Evolutionary conservation across 2,888 invertebrate genomes (phyloP).

Genomic region (Ganaspis brasiliensis): DNA sequence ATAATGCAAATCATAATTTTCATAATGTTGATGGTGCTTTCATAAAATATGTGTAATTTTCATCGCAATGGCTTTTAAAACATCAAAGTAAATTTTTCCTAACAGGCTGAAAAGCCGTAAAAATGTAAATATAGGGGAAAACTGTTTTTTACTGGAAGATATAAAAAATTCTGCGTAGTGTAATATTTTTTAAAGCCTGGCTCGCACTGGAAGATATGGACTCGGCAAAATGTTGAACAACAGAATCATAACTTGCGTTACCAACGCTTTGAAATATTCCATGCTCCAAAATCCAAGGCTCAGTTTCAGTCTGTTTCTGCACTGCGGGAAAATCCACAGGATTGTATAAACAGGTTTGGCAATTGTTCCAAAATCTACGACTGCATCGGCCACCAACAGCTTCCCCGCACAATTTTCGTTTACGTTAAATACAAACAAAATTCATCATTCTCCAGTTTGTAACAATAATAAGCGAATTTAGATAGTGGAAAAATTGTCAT

Average conservation of each 20-base stretch:
- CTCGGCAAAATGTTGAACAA: constrained; percentile 35
- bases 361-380: constrained; percentile 44
- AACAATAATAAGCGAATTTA: too few species aligned
- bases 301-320: constrained; percentile 51
- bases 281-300: constrained; percentile 45
- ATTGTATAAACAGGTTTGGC: constrained; percentile 61
- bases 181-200: not conserved
- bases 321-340: constrained; percentile 58
- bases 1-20: too few species aligned
- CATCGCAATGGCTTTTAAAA: not conserved
- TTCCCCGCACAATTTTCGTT: not conserved
- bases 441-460: too few species aligned
- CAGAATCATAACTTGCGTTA: constrained; percentile 46
- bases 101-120: constrained; percentile 8
- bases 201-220: not conserved
- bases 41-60: not conserved
- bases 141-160: not conserved
- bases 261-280: constrained; percentile 7
- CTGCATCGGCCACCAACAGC: not conserved
- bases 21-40: too few species aligned
- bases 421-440: not conserved
- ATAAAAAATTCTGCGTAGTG: not conserved
- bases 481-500: too few species aligned
- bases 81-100: not conserved
- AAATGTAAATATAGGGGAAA: constrained; percentile 3